These are phyloP conservation scores for Calypte anna DNA, from an alignment of 2,113 vertebrate genomes.

Conservation along the genomic window DNA sequence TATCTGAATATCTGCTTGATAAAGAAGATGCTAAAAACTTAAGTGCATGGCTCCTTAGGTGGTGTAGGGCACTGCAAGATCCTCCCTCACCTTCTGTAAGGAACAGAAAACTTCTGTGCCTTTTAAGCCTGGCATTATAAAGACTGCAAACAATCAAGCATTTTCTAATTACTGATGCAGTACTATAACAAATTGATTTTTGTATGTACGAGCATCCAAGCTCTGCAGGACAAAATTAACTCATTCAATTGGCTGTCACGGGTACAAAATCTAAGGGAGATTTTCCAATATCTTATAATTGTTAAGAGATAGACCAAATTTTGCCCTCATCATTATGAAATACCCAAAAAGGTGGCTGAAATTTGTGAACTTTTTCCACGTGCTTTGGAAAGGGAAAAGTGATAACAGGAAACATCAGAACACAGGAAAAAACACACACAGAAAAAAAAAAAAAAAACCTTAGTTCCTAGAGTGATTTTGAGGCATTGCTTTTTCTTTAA, in stretches of 20 bases:
- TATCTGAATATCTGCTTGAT: neutral
- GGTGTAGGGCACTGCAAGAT: neutral
- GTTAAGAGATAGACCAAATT: accelerated
- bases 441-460: neutral
- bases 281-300: neutral
- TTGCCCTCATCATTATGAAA: neutral
- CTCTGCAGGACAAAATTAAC: neutral
- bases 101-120: neutral
- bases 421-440: neutral
- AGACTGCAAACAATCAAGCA: neutral
- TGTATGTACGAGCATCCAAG: neutral
- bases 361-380: neutral
- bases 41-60: neutral
- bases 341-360: neutral
- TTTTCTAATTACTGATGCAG: neutral
- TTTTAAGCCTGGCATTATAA: neutral
- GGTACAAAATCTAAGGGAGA: neutral
- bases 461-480: neutral
- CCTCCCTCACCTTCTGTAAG: neutral
- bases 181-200: neutral
- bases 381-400: neutral
- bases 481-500: neutral
- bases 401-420: neutral
- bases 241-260: neutral
- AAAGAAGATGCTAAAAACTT: neutral